These are phyloP conservation scores for Morinoia aosen DNA, from an alignment of 2,888 invertebrate species.

Conservation along the genomic window DNA sequence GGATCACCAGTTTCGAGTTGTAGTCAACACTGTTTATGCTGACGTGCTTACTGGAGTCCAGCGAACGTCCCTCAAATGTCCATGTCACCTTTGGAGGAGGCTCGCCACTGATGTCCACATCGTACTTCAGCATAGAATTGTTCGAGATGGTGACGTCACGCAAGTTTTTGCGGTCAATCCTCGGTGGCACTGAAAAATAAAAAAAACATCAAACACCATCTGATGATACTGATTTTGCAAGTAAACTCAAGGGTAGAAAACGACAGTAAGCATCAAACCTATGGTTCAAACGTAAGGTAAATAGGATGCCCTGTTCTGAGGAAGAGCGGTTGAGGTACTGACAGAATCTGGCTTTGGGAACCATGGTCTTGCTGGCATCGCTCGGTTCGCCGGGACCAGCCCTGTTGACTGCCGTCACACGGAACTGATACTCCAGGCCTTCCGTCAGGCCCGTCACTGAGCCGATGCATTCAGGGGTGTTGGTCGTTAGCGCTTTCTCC, in stretches of 20 bases:
- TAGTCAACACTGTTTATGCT: conserved; percentile 88
- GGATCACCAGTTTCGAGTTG: conserved; percentile 86
- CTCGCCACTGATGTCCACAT: conserved; percentile 92
- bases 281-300: conserved; percentile 31
- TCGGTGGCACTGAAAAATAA: conserved; percentile 83
- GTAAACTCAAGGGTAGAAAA: neutral
- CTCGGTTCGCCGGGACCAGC: conserved; percentile 73
- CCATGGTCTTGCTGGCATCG: conserved; percentile 70
- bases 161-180: conserved; percentile 93
- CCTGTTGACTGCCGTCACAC: conserved; percentile 74
- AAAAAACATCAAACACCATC: conserved; percentile 42
- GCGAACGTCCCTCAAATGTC: conserved; percentile 87
- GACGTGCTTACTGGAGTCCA: conserved; percentile 80
- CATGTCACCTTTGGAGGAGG: conserved; percentile 95
- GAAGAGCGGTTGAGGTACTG: conserved; percentile 59
- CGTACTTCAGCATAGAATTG: conserved; percentile 92
- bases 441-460: conserved; percentile 73
- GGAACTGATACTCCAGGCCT: conserved; percentile 74
- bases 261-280: neutral
- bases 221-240: neutral
- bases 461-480: conserved; percentile 80
- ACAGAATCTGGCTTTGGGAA: conserved; percentile 71
- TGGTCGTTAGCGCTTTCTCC: conserved; percentile 91
- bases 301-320: neutral
- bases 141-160: conserved; percentile 91